Percentiles rank a stretch among this genome's conserved stretches.
Conservation (phyloP, 2,888 invertebrate species). For the Cheilosia vernalis region DNA sequence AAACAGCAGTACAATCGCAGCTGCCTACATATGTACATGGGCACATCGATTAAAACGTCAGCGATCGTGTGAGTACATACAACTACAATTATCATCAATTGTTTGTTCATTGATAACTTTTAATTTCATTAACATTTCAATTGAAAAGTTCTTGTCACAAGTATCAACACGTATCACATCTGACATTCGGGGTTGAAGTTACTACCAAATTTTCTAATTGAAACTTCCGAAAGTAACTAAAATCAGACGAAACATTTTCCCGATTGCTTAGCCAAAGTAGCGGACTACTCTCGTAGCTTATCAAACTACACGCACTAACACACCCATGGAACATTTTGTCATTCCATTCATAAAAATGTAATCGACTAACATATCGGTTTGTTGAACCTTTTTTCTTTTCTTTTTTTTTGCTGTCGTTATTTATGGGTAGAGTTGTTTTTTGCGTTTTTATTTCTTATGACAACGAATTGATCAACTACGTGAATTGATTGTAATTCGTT, state of each 20-base stretch:
- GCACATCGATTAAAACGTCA: too few species aligned
- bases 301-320: conserved; percentile 5
- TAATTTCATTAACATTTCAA: conserved; percentile 7
- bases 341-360: conserved; percentile 37
- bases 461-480: conserved; percentile 28
- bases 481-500: conserved; percentile 39
- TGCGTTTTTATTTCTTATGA: conserved; percentile 5
- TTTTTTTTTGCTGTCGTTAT: conserved; percentile 9
- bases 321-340: not conserved
- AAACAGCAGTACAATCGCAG: conserved; percentile 18
- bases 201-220: conserved; percentile 2
- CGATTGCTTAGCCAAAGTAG: not conserved
- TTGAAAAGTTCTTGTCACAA: not conserved
- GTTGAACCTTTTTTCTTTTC: conserved; percentile 27
- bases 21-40: not conserved
- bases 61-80: too few species aligned
- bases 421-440: conserved; percentile 10
- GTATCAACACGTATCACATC: not conserved
- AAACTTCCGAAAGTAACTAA: conserved; percentile 32
- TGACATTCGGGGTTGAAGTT: not conserved
- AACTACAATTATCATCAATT: too few species aligned
- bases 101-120: not conserved
- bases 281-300: not conserved
- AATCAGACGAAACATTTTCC: not conserved
- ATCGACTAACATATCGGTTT: conserved; percentile 38